phyloP scores from a whole-genome alignment of 2,888 invertebrate genomes.

The Dorcus parallelipipedus region DNA sequence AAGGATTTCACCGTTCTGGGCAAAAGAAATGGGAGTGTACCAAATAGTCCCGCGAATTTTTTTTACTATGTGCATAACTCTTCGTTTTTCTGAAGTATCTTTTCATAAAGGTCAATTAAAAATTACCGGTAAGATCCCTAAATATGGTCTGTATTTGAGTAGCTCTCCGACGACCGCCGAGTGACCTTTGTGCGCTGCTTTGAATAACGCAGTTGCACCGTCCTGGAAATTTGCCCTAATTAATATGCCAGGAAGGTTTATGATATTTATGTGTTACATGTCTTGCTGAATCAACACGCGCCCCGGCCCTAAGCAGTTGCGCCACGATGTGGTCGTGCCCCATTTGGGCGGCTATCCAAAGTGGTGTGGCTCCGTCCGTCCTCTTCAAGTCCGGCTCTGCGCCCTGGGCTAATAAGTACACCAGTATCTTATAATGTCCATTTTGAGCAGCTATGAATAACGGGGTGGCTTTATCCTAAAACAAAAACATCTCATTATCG shows the following conservation, averaged over 20 bases:
- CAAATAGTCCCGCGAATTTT: too few relatives aligned
- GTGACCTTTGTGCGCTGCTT: constrained; percentile 93
- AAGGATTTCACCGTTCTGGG: too few relatives aligned
- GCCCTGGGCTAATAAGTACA: constrained; percentile 68
- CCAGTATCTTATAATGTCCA: constrained; percentile 79
- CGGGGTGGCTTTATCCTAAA: constrained; percentile 85
- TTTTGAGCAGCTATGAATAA: constrained; percentile 93
- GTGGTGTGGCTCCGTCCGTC: constrained; percentile 80
- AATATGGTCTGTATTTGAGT: constrained; percentile 75
- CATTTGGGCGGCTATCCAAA: constrained; percentile 96
- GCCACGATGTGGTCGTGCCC: constrained; percentile 81
- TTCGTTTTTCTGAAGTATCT: too few relatives aligned
- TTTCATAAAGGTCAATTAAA: neutral
- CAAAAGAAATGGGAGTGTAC: too few relatives aligned
- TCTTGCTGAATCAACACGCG: constrained; percentile 73
- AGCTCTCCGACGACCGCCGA: constrained; percentile 81
- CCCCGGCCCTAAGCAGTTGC: constrained; percentile 73
- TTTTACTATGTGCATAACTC: too few relatives aligned
- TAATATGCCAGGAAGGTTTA: constrained; percentile 11
- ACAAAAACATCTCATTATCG: constrained; percentile 7
- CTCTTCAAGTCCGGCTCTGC: constrained; percentile 72
- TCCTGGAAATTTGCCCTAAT: constrained; percentile 57
- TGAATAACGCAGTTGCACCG: constrained; percentile 91
- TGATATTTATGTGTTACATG: constrained; percentile 56
- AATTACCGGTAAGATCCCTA: constrained; percentile 75